Evolutionary conservation across 2,113 vertebrate species (phyloP).

Genomic region (Paradisaea rubra): DNA sequence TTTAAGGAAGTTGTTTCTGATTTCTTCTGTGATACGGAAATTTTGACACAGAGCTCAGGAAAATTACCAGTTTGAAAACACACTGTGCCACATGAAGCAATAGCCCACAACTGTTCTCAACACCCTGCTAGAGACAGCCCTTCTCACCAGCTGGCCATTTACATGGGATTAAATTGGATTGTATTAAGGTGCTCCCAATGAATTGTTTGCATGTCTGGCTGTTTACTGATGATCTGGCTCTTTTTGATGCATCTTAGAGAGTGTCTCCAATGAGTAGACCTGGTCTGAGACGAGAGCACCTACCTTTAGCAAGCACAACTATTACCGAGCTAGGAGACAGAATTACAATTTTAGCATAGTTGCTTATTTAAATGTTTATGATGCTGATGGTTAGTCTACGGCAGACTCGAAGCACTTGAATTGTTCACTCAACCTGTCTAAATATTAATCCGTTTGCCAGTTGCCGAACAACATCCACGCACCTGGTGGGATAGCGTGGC

Average conservation of each 20-base stretch:
- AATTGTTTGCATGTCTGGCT: not conserved
- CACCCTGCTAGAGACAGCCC: not conserved
- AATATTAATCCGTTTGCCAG: not conserved
- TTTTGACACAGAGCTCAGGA: not conserved
- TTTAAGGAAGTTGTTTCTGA: not conserved
- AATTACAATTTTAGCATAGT: not conserved
- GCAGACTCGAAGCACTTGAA: not conserved
- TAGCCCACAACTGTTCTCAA: not conserved
- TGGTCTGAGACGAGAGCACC: not conserved
- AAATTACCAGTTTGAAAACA: not conserved
- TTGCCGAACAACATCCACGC: fast-evolving
- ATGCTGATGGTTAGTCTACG: not conserved
- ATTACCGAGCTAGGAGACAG: not conserved
- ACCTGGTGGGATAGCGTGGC: fast-evolving
- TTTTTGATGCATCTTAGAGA: not conserved
- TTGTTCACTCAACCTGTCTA: not conserved
- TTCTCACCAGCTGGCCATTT: not conserved
- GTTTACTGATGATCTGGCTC: not conserved
- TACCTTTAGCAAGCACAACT: not conserved
- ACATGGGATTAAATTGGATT: not conserved
- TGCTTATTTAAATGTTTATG: not conserved
- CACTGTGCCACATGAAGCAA: not conserved
- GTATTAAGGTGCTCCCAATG: not conserved
- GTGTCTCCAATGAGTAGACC: not conserved
- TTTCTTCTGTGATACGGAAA: not conserved